Evolutionary conservation across 2,113 vertebrate genomes (phyloP), one percentile per base, ranked within the genome.

Genomic region (Paedocypris sp.): DNA sequence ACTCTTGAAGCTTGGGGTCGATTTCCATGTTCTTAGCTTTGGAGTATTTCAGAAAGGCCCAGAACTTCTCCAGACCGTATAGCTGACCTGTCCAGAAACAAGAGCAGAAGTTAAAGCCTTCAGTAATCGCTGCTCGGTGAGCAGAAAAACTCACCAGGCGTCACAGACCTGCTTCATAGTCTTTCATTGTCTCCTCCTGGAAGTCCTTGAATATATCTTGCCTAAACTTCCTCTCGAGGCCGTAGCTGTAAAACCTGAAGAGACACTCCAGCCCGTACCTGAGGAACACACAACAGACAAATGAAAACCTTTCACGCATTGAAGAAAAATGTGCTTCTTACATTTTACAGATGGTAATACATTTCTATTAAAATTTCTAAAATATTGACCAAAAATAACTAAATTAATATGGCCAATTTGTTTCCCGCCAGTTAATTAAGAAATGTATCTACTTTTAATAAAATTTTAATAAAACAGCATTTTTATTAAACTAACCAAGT

Each of bases 201-300:
- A 99, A 99, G 79, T 99, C 93, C 71, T 91, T 95, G 73, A 99
- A 99, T 71, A 99, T 95, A 66, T 99, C 94, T 1, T 87, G 85
- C 73, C 95, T 85, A 83, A 99, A 98, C 67, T 98, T 97, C 82
- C 88, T 94, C 80, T 99, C 95, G 56, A 99, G 84, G 18, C 95
- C 95, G 0, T 99, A 99, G 79, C 95, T 99, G 74, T 94, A 99
- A 81, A 97, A 99, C 87, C 95, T 88, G 87, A 99, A 99, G 84
- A 99, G 89, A 85, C 95, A 99, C 89, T 99, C 94, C 79, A 98
- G 81, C 59, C 95, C 95, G 36, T 99, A 99, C 84, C 95, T 99
- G 79, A 48, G 5, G 4, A 50, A 32, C 22, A 38, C 4, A 61
- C 20, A 29, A 15, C 35, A 39, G 31, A 38, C 46, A 18, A 22